Evolutionary conservation across 2,888 invertebrate species (phyloP), one percentile per base, ranked within the genome.

Genomic region (Diadegma fenestrale): DNA sequence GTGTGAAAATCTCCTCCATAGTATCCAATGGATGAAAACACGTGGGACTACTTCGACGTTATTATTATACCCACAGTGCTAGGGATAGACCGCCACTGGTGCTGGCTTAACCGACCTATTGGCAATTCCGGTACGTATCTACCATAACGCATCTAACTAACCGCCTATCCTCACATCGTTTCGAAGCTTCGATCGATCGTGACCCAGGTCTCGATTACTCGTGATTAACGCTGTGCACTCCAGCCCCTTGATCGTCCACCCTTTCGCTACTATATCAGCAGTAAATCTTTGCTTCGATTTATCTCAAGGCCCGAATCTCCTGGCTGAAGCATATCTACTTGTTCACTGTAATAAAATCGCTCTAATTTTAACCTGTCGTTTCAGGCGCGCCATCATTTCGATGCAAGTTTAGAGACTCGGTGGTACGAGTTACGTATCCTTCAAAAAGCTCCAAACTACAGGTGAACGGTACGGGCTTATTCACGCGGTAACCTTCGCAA

Each of bases 121-220:
- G 82, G 82, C 83, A 86, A 86, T 83, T 82, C 79, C 80, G 85
- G 78, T 85, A 73, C 75, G 83, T 77, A 78, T 82, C 84, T 76
- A 79, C 71, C 83, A 80, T 82, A 85, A 85, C 85, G 76, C 69
- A 87, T 85, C 87, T 83, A 87, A 87, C 87, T 83, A 87, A 83
- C 82, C 83, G 81, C 80, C 85, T 71, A 83, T 81, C 85, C 83
- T 79, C 80, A 78, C 87, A 68, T 79, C 80, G 78, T 87, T 85
- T 80, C 80, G 69, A 61, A 78, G 69, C 69, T 75, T 61, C 72
- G 76, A 87, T 87, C 85, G 85, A 87, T 85, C 79, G 68, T 73
- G 85, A 82, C 84, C 84, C 77, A 84, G 79, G 80, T 84, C 85
- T 77, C 84, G 85, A 84, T 85, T 85, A 87, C 81, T 77, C 76